Conservation (phyloP, 2,888 invertebrate species). For the Siphonodentalium dalli region DNA sequence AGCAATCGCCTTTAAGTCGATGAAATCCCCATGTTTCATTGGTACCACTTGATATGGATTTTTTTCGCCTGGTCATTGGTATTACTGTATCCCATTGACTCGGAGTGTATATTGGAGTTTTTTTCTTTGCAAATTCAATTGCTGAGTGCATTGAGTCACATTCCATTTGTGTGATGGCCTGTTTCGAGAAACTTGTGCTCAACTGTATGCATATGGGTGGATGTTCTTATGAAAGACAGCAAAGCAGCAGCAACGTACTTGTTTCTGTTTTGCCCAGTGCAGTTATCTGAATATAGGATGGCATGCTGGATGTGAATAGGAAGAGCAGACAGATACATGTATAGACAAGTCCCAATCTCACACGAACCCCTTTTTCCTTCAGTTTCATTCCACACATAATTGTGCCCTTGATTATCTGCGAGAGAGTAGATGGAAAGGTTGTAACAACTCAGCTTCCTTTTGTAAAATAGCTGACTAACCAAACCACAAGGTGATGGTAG, state of each 20-base stretch:
- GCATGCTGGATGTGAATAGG: slow-evolving; percentile 3
- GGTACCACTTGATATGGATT: too few species aligned
- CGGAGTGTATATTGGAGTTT: too few species aligned
- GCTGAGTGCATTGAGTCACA: slow-evolving; percentile 9
- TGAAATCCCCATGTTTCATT: too few species aligned
- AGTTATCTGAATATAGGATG: slow-evolving; percentile 7
- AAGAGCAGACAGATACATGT: neutral
- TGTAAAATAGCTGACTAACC: slow-evolving; percentile 6
- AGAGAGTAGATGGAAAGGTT: slow-evolving; percentile 3
- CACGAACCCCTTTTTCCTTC: slow-evolving; percentile 8
- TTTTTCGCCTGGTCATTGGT: too few species aligned
- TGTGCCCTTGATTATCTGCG: slow-evolving; percentile 3
- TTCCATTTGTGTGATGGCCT: slow-evolving; percentile 11
- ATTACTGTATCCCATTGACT: too few species aligned
- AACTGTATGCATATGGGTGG: neutral
- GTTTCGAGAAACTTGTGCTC: slow-evolving; percentile 10
- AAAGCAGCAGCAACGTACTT: slow-evolving; percentile 1
- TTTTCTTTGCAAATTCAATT: slow-evolving; percentile 10
- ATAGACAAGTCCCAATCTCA: slow-evolving; percentile 8
- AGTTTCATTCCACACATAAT: slow-evolving; percentile 16
- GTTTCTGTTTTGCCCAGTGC: slow-evolving; percentile 13
- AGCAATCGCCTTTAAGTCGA: too few species aligned
- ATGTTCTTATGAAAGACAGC: neutral
- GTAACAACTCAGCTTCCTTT: slow-evolving; percentile 1
- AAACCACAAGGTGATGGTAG: neutral